Base-by-base conservation (phyloP, 2,888 invertebrate genomes). In the Incurvaria masculella region DNA sequence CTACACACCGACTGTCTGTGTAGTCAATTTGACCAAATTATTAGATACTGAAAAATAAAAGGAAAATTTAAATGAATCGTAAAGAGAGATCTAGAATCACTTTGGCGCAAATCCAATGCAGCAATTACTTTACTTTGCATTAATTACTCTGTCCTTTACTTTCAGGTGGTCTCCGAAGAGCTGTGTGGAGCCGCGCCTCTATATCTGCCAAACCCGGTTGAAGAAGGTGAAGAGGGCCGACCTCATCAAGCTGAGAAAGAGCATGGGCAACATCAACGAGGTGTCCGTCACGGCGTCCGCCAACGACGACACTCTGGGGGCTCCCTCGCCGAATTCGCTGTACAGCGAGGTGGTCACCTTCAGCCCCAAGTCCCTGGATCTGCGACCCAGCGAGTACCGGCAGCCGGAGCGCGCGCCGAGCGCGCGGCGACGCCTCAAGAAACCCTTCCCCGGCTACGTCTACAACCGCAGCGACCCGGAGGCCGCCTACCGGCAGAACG, bases 131-230 rank as follows among this genome's bases (percentile, higher is more conserved):
- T n/a, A n/a, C n/a, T n/a, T n/a, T 14, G n/a, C 19, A 20, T 43
- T 47, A 14, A n/a, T n/a, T n/a, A n/a, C n/a, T n/a, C n/a, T n/a
- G n/a, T n/a, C n/a, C n/a, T 44, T 50, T 52, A 57, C 56, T 63
- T 73, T 50, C 70, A 84, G 84, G 61, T 90, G 90, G 90, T 80
- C 80, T 44, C 80, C 85, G 1, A 75, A 80, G 42, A 81, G 75
- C 60, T 90, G 90, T 68, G 64, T 83, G 50, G 80, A 84, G 52
- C 67, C 71, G 14, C 85, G 83, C 52, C 81, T 85, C 60, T 89
- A 79, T 71, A 83, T 90, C 60, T 90, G 90, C 66, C 87, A 89
- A 64, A 82, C 82, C 16, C 82, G 80, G 59, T 68, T 84, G 4
- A 74, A 66, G 47, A 81, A 79, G 52, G 70, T 81, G 2, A 64